Evolutionary conservation across 2,797 vertebrate genomes (phyloP).

Genomic region (Taeniopygia guttata): DNA sequence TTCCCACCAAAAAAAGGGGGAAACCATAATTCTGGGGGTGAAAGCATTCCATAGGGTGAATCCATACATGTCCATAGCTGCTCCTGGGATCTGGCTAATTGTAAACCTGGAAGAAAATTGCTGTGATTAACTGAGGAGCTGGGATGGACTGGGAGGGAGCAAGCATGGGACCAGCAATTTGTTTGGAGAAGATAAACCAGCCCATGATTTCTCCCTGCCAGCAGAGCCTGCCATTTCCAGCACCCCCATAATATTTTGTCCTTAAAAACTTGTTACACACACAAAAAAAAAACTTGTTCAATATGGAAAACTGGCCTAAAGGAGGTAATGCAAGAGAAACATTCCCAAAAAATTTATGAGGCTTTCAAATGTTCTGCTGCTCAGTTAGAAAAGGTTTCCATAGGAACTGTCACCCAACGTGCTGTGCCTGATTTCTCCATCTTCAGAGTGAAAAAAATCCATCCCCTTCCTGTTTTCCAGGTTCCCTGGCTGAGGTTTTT

Average conservation of each 20-base stretch:
- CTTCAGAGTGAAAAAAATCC: not conserved
- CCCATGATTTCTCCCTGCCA: not conserved
- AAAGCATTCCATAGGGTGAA: not conserved
- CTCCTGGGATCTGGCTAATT: not conserved
- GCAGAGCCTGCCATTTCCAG: not conserved
- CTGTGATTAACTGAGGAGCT: not conserved
- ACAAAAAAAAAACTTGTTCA: not conserved
- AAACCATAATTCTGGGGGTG: not conserved
- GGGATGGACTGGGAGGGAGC: not conserved
- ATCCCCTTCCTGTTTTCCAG: not conserved
- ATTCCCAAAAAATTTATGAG: not conserved
- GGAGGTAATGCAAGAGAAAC: not conserved
- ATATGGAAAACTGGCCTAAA: not conserved
- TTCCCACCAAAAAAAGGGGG: not conserved
- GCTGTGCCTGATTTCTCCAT: not conserved
- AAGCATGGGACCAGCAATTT: not conserved
- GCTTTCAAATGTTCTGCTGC: not conserved
- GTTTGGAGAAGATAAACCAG: not conserved
- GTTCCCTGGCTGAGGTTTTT: not conserved
- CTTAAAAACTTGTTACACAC: not conserved
- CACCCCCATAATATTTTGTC: not conserved
- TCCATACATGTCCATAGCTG: not conserved
- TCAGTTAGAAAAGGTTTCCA: conserved; percentile 30
- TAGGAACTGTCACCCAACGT: not conserved
- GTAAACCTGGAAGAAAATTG: not conserved